phyloP scores from a whole-genome alignment of 2,113 vertebrate species.

The Malurus melanocephalus region DNA sequence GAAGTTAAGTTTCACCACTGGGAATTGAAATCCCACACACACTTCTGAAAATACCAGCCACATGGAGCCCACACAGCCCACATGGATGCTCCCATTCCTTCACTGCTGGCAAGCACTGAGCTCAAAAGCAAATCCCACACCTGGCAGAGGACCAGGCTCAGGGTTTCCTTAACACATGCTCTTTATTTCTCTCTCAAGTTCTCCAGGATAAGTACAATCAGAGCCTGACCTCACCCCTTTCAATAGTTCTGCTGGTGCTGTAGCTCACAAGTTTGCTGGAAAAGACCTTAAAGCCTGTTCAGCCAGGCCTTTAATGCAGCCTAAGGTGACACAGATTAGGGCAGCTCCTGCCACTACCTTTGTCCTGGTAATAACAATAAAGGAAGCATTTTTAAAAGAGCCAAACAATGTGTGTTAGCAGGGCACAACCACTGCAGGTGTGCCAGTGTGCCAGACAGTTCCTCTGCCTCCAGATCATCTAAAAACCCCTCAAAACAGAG shows the following conservation, averaged over 20 bases:
- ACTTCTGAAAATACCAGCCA: background rate
- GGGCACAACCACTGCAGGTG: background rate
- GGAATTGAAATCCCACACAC: background rate
- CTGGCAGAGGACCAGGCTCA: background rate
- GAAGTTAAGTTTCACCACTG: background rate
- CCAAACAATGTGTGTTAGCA: background rate
- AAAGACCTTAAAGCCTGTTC: background rate
- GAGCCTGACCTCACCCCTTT: background rate
- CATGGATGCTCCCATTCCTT: background rate
- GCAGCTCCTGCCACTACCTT: background rate
- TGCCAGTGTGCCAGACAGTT: background rate
- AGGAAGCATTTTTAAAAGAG: background rate
- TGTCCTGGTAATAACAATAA: background rate
- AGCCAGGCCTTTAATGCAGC: background rate
- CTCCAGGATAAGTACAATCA: background rate
- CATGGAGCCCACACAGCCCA: background rate
- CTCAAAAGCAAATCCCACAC: background rate
- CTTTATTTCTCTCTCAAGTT: background rate
- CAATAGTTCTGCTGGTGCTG: background rate
- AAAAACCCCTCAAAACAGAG: background rate
- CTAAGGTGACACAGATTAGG: background rate
- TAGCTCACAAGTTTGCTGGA: background rate
- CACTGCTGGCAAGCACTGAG: background rate
- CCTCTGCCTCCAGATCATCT: background rate
- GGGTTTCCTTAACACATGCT: background rate